Evolutionary conservation across 1,140 invertebrate species (phyloP).

Genomic region (Latrodectus geometricus): DNA sequence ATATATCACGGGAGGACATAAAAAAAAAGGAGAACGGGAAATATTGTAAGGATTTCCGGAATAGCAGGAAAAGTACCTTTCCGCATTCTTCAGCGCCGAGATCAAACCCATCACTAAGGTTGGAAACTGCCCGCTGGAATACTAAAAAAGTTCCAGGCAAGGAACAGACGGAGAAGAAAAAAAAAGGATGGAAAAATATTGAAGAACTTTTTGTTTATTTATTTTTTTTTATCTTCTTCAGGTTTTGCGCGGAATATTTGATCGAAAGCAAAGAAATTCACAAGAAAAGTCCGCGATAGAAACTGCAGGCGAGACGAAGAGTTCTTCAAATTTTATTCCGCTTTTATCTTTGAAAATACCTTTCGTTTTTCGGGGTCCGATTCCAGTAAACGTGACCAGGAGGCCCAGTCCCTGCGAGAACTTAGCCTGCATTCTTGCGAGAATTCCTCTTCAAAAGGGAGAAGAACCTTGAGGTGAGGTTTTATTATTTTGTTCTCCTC

Average conservation of each 20-base stretch:
- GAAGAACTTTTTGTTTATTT: background rate
- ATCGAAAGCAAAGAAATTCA: slow-evolving; percentile 9
- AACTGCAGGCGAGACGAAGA: background rate
- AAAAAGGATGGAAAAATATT: background rate
- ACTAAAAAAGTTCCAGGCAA: background rate
- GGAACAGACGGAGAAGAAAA: too few relatives aligned
- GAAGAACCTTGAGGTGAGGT: background rate
- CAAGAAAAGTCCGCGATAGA: background rate
- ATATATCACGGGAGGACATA: too few relatives aligned
- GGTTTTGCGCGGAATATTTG: background rate
- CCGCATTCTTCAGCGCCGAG: background rate
- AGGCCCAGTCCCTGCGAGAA: slow-evolving; percentile 1
- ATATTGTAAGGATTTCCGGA: background rate
- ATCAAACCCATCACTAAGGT: slow-evolving; percentile 14
- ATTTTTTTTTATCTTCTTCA: background rate
- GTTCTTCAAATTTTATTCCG: slow-evolving; percentile 18
- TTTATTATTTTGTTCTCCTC: background rate
- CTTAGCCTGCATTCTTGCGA: background rate
- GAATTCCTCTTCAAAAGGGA: slow-evolving; percentile 3
- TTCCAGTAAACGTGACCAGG: slow-evolving; percentile 22
- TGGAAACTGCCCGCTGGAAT: slow-evolving; percentile 7
- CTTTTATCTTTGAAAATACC: slow-evolving; percentile 5
- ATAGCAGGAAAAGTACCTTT: background rate
- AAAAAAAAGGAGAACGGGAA: background rate
- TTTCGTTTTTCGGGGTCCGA: slow-evolving; percentile 36